Evolutionary conservation across 1,140 invertebrate genomes (phyloP), one percentile per base, ranked within the genome.

Genomic region (Phocides pigmalion): DNA sequence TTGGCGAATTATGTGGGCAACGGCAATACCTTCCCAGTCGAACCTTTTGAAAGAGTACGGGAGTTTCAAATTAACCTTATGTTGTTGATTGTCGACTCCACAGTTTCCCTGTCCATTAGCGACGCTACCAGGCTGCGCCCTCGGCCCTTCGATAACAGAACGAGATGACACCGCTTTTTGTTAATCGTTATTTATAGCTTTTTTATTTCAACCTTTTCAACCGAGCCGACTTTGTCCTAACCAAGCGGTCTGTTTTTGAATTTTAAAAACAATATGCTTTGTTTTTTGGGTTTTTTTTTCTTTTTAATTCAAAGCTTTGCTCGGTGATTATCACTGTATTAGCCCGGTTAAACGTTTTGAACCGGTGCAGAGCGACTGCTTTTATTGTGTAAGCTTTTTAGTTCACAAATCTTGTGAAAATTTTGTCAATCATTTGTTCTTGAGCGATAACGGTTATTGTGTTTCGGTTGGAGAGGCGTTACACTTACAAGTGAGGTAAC

Each of bases 111-210:
- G 67, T 75, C 66, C 53, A 64, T 74, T 76, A 77, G 64, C 49
- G 63, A 66, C 67, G 83, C 81, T 86, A 82, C 83, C 72, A 66
- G 70, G 64, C 59, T 62, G 66, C 66, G 68, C 66, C 72, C 64
- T 64, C 66, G 63, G 70, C 67, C 64, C 68, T 54, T 64, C 73
- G 84, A 87, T 89, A 89, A 87, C 71, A 70, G 76, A 83, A 74
- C 76, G 86, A 81, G 81, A 89, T 87, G 86, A 85, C 82, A 84
- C 74, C 76, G 81, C 75, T 87, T 87, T 82, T 87, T 84, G 80
- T 89, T 86, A 89, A 89, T 84, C 81, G 81, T 86, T 84, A 89
- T 89, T 89, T 89, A 89, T 86, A 82, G 73, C 69, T 66, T 81
- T 85, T 87, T 87, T 86, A 72, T 68, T 77, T 51, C 64, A 35